Conservation (phyloP, 35 echinoderm and acorn worm species). For the Stichopus chloronotus region DNA sequence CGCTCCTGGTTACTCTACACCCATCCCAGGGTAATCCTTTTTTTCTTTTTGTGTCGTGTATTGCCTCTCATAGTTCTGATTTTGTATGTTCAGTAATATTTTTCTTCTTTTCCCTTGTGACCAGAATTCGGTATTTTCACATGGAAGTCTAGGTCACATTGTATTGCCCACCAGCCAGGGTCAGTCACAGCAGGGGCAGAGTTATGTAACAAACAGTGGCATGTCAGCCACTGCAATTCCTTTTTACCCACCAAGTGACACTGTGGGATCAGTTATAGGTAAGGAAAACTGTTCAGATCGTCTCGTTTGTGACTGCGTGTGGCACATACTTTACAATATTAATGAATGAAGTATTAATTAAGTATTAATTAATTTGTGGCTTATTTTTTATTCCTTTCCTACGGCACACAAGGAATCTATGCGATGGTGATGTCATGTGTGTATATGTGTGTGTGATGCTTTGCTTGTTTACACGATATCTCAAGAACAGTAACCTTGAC, state of each 20-base stretch:
- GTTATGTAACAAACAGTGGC: constrained; percentile 50
- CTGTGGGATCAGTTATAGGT: constrained; percentile 99
- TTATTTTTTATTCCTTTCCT: too few species aligned
- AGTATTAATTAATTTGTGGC: neutral
- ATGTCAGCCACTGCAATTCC: constrained; percentile 93
- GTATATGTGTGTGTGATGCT: too few species aligned
- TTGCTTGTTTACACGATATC: too few species aligned
- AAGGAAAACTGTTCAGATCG: neutral
- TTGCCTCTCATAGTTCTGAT: too few species aligned
- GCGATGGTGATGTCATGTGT: too few species aligned
- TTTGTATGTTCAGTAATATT: neutral
- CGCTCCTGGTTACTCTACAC: too few species aligned
- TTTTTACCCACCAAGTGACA: constrained; percentile 98
- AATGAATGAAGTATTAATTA: neutral
- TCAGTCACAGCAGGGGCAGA: constrained; percentile 3
- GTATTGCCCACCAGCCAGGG: constrained; percentile 7
- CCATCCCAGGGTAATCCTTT: too few species aligned
- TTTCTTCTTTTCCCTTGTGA: neutral
- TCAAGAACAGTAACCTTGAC: too few species aligned
- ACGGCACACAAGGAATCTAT: too few species aligned
- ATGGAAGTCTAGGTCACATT: constrained; percentile 51
- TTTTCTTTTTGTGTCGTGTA: too few species aligned
- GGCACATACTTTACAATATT: neutral
- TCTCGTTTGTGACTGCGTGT: too few species aligned
- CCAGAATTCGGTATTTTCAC: constrained; percentile 62